A percentile compares a stretch with the other conserved stretches of the same genome.
phyloP scores from a whole-genome alignment of 2,113 vertebrate genomes.

The Tragelaphus buxtoni region DNA sequence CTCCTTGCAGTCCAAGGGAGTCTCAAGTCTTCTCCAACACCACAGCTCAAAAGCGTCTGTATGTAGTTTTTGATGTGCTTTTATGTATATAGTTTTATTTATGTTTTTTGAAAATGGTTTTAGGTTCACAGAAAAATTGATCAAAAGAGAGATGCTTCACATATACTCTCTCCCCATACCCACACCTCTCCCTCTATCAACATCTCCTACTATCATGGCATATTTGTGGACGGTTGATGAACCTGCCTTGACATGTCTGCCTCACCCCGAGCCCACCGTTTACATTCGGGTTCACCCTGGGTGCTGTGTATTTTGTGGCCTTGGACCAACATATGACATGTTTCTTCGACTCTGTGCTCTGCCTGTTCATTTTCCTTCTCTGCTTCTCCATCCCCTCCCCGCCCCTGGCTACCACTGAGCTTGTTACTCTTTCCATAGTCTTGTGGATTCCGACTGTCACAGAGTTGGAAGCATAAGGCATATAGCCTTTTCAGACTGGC shows the following conservation, averaged over 20 bases:
- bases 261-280: accelerated
- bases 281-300: accelerated
- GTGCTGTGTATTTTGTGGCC: background rate
- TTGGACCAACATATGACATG: accelerated
- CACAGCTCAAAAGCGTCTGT: background rate
- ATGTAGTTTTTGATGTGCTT: background rate
- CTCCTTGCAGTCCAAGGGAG: background rate
- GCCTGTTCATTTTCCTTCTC: accelerated
- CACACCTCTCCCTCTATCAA: accelerated
- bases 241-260: accelerated
- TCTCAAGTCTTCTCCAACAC: background rate
- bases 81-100: background rate
- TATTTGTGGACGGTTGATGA: background rate
- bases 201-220: accelerated
- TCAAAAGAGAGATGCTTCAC: too few relatives aligned
- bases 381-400: background rate
- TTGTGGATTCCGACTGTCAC: background rate
- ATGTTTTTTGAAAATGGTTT: background rate
- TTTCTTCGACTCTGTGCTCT: background rate
- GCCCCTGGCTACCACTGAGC: background rate
- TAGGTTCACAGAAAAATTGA: background rate
- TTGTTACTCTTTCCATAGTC: accelerated
- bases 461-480: accelerated
- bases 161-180: accelerated
- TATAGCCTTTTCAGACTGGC: background rate